Conservation (phyloP, 1,140 invertebrate genomes). For the Pachyrhynchus sulphureomaculatus region DNA sequence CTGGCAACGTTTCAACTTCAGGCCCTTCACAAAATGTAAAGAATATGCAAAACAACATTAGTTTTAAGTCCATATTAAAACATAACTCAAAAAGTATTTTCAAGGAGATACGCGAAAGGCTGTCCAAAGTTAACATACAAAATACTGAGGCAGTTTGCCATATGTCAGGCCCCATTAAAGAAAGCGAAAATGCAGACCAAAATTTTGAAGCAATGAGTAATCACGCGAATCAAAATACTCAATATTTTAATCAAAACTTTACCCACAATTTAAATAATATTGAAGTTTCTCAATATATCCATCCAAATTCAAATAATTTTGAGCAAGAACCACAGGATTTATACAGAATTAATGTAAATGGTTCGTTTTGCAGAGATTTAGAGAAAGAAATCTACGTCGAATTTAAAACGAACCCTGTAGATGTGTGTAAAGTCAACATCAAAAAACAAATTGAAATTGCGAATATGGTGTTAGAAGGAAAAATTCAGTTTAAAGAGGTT, state of each 20-base stretch:
- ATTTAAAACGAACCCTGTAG: not conserved
- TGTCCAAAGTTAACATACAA: not conserved
- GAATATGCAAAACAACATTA: conserved; percentile 3
- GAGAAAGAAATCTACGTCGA: conserved; percentile 2
- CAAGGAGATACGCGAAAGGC: conserved; percentile 17
- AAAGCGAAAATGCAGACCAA: not conserved
- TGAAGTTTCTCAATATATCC: not conserved
- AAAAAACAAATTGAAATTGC: not conserved
- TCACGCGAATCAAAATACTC: not conserved
- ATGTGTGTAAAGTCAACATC: not conserved
- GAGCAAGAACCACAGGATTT: not conserved
- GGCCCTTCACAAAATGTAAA: too few species aligned
- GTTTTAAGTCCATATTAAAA: not conserved
- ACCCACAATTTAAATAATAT: not conserved
- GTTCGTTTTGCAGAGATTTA: not conserved
- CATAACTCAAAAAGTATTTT: conserved; percentile 34
- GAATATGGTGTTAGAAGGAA: conserved; percentile 11
- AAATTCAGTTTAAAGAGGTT: not conserved
- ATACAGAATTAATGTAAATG: not conserved
- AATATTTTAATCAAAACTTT: too few species aligned
- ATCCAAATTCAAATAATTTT: not conserved
- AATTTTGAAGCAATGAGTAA: not conserved
- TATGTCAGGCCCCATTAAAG: not conserved
- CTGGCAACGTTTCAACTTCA: not conserved
- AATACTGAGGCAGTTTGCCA: not conserved